Conservation (phyloP, 2,797 vertebrate genomes). For the Pangasius djambal region DNA sequence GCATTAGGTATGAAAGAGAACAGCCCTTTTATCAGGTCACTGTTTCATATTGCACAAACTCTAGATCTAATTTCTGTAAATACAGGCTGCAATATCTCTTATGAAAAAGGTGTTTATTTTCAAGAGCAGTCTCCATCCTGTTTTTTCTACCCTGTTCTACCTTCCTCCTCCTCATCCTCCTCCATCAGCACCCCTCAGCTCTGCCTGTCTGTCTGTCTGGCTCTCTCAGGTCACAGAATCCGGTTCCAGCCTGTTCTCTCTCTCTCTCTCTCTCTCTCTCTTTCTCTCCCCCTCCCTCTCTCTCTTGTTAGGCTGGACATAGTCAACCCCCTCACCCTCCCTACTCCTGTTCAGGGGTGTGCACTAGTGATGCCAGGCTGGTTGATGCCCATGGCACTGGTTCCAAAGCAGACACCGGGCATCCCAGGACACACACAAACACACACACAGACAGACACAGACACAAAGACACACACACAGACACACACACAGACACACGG, state of each 20-base stretch:
- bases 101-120: conserved; percentile 2
- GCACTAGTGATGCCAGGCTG: conserved; percentile 32
- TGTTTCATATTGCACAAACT: background rate
- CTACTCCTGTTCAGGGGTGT: conserved; percentile 21
- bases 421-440: conserved; percentile 41
- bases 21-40: background rate
- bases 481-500: background rate
- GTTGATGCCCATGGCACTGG: conserved; percentile 44
- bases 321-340: conserved; percentile 14
- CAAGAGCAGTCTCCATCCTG: background rate
- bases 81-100: background rate
- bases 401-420: conserved; percentile 37
- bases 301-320: conserved; percentile 16
- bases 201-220: conserved; percentile 37
- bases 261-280: conserved; percentile 4
- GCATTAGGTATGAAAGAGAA: conserved; percentile 14
- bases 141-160: background rate
- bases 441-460: background rate
- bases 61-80: background rate
- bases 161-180: background rate
- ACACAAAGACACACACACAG: background rate
- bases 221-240: conserved; percentile 46
- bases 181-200: conserved; percentile 26
- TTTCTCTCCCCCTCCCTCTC: conserved; percentile 6
- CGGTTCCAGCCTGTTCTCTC: conserved; percentile 49